Percentiles rank a stretch among this genome's conserved stretches.
phyloP scores from a whole-genome alignment of 1,140 invertebrate genomes.

The Steinernema feltiae region DNA sequence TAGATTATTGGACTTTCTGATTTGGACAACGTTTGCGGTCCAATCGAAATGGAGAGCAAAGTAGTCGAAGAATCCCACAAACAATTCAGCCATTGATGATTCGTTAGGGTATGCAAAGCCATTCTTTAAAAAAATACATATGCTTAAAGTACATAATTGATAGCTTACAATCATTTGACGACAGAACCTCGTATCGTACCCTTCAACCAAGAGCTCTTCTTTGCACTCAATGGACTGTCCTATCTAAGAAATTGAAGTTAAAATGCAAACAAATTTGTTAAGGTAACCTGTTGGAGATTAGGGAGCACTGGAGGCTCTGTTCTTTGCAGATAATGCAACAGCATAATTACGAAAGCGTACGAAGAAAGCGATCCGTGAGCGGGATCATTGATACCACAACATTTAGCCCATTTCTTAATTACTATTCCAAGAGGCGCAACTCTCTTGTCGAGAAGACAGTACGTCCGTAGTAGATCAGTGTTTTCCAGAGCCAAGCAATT shows the following conservation, averaged over 20 bases:
- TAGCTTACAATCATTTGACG: neutral
- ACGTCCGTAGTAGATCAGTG: constrained; percentile 63
- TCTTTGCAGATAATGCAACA: constrained; percentile 66
- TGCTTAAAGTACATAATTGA: neutral
- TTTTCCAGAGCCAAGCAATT: constrained; percentile 62
- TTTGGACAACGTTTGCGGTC: constrained; percentile 15
- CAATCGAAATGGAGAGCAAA: constrained; percentile 1
- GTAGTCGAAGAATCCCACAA: constrained; percentile 6
- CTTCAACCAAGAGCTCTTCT: neutral
- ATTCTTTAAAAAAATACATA: constrained; percentile 3
- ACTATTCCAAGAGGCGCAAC: constrained; percentile 64
- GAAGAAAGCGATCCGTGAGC: constrained; percentile 66
- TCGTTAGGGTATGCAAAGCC: neutral
- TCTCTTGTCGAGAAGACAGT: constrained; percentile 63
- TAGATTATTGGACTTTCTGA: neutral
- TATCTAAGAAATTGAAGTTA: too few species aligned
- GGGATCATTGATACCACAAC: constrained; percentile 65
- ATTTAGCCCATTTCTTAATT: constrained; percentile 65
- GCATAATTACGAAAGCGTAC: constrained; percentile 67
- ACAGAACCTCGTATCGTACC: neutral
- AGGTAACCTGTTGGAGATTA: constrained; percentile 64
- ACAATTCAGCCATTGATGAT: neutral
- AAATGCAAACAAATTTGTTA: neutral
- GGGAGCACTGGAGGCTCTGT: constrained; percentile 65
- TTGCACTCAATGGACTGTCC: neutral